Conservation (phyloP, 2,797 vertebrate species). For the Eulemur rubriventer region DNA sequence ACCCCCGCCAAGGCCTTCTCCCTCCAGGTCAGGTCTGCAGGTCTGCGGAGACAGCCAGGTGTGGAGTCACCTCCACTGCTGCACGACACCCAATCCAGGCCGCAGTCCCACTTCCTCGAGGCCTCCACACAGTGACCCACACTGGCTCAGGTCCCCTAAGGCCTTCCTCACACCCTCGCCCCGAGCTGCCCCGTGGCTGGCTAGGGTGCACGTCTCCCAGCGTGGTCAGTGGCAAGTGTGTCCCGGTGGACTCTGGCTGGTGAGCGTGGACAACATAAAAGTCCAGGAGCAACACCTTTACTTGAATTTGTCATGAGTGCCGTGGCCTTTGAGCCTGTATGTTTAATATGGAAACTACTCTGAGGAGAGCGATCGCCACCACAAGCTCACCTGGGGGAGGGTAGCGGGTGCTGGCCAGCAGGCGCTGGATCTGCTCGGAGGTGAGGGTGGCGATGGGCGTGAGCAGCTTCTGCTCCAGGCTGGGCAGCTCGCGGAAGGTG, state of each 20-base stretch:
- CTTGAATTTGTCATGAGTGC: accelerated
- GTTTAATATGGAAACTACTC: neutral
- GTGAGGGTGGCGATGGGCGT: slow-evolving; percentile 90
- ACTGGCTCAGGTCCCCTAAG: neutral
- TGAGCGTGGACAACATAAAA: neutral
- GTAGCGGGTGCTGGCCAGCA: slow-evolving; percentile 69
- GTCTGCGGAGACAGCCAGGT: accelerated
- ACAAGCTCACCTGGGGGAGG: slow-evolving; percentile 70
- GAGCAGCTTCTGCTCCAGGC: slow-evolving; percentile 90
- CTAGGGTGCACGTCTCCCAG: accelerated
- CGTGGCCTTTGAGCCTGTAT: neutral
- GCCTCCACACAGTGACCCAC: neutral
- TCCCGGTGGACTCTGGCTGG: neutral
- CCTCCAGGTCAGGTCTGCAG: neutral
- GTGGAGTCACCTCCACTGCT: neutral
- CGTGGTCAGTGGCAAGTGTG: accelerated
- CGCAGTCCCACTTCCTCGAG: neutral
- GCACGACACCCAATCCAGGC: neutral
- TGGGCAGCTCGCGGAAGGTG: slow-evolving; percentile 92
- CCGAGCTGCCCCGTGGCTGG: accelerated
- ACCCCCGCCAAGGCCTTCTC: neutral
- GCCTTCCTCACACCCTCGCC: neutral
- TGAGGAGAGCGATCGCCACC: neutral
- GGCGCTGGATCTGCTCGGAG: slow-evolving; percentile 85
- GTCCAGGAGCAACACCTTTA: too few species aligned